Evolutionary conservation across 2,797 vertebrate species (phyloP), one percentile per base, ranked within the genome.

Genomic region (Coregonus ussuriensis): DNA sequence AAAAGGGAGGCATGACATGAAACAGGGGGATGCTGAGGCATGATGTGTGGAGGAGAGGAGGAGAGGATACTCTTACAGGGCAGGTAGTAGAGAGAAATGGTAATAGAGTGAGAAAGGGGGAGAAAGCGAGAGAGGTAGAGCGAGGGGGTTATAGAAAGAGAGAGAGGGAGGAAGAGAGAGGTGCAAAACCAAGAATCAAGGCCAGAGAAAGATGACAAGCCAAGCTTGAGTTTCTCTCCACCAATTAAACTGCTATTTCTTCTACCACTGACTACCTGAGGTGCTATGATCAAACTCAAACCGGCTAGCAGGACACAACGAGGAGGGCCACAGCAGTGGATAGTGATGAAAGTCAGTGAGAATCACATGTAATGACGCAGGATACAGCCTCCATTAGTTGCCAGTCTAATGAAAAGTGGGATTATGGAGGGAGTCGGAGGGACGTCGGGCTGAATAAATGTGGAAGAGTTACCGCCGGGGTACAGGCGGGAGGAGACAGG

Each of bases 321-420:
- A 73, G 35, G 59, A 67, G 66, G 62, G 33, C 71, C 63, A 16
- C 69, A 56, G 15, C 29, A 63, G 56, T 29, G 69, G 29, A 14
- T 72, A 71, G 69, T 74, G n/a, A 54, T 71, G 76, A 25, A 74
- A 81, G 69, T 65, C 5, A 4, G 63, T 52, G 62, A 83, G 78
- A 56, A 81, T 73, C n/a, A 1, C 35, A 71, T 47, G 13, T 72
- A 74, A 78, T 72, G 62, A 72, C 59, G 71, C 70, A 67, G 56
- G 11, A 63, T 71, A 75, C 52, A 80, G 65, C 31, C 25, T 77
- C 63, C 74, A 74, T 85, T 82, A 83, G 81, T 65, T 25, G 33
- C 74, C 37, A 3, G 47, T 33, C 73, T 77, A 75, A 84, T 85
- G 82, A 85, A 83, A 81, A 75, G 21, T 1, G 4, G 74, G 77